Evolutionary conservation across 2,888 invertebrate genomes (phyloP).

Genomic region (Masnerella sp.): DNA sequence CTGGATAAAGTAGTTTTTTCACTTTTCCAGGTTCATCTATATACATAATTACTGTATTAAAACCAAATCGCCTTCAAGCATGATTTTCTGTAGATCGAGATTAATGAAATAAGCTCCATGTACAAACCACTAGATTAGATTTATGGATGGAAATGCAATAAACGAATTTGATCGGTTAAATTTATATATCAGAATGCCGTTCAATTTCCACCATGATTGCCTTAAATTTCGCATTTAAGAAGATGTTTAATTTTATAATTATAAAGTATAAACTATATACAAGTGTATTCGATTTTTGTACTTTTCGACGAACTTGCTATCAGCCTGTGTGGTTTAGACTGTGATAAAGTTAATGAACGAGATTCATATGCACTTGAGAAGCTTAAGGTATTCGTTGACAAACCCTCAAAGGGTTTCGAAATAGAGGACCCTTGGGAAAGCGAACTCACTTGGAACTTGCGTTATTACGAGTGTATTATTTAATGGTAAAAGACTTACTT

Average conservation of each 20-base stretch:
- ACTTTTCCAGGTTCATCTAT: constrained; percentile 12
- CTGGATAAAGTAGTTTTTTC: too few species aligned
- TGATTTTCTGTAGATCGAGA: constrained; percentile 2
- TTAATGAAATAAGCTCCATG: constrained; percentile 3
- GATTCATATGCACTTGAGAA: constrained; percentile 35
- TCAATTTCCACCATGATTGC: neutral
- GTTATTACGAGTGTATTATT: constrained; percentile 29
- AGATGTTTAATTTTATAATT: constrained; percentile 10
- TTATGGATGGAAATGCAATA: too few species aligned
- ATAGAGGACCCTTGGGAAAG: constrained; percentile 19
- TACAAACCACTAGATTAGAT: constrained; percentile 9
- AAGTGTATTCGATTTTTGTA: constrained; percentile 22
- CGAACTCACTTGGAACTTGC: constrained; percentile 22
- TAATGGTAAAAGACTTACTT: constrained; percentile 5
- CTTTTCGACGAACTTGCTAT: constrained; percentile 41
- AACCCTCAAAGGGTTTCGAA: too few species aligned
- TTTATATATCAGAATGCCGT: too few species aligned
- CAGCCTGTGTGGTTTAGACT: constrained; percentile 61
- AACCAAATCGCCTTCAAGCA: constrained; percentile 25
- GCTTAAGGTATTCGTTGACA: constrained; percentile 23
- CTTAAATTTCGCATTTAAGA: constrained; percentile 12
- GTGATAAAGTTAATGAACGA: constrained; percentile 58
- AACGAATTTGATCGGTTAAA: too few species aligned
- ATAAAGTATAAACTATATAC: neutral
- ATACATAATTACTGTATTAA: constrained; percentile 24